Base-by-base conservation (phyloP, 2,888 invertebrate genomes). In the Hyppa rectilinea region DNA sequence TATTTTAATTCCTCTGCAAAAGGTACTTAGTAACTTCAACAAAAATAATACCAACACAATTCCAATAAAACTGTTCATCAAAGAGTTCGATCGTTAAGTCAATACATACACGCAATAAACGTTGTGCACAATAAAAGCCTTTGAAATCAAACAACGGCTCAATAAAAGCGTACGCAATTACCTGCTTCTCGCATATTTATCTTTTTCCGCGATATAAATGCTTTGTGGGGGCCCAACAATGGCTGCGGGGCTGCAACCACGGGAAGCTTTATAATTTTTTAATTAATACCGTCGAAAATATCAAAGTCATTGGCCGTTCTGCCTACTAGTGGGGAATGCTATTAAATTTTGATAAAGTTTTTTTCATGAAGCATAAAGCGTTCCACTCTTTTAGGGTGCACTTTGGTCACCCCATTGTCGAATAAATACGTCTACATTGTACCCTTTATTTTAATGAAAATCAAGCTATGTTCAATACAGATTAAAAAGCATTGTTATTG, bases 201-300 rank as follows among this genome's bases (percentile, higher is more conserved):
- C 95, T 95, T 95, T 94, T 94, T 92, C 90, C 90, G 88, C 90
- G 91, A 90, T 93, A 91, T 91, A 92, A 93, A 93, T 90, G 93
- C 93, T 94, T 93, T 93, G 94, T 94, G 91, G 88, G 86, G 87
- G 82, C 81, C 81, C 88, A 91, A 94, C 92, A 94, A 94, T 93
- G 83, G 90, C 90, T 85, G 87, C 84, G 83, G 89, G 87, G 80
- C 69, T 87, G 82, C 82, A 85, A 78, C 87, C 87, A 83, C 88
- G 87, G 91, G 94, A 94, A 95, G 95, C 95, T 95, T 94, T 95
- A 95, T 95, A 95, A 94, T 95, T 96, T 96, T 96, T 96, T 96
- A 96, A 96, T 96, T 96, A 96, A 96, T 95, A 86, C 92, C 89
- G 91, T 90, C 91, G 92, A 93, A 96, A 96, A 96, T 95, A 96